These are phyloP conservation scores for Elmis aenea DNA, from an alignment of 2,888 invertebrate genomes.

Conservation along the genomic window DNA sequence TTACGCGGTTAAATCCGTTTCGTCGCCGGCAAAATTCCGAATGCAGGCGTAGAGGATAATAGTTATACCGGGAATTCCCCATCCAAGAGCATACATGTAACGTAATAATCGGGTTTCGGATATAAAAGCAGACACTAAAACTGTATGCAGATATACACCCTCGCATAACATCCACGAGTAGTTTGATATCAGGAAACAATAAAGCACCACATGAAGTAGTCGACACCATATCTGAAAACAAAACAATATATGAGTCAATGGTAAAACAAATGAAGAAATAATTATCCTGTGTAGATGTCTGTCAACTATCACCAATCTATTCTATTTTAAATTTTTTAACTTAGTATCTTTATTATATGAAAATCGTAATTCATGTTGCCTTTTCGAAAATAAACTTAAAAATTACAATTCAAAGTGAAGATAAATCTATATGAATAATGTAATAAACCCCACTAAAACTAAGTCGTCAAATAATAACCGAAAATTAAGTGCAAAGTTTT, in stretches of 20 bases:
- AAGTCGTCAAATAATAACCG: no score
- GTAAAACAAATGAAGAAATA: no score
- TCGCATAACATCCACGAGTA: conserved; percentile 98
- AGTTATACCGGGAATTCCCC: conserved; percentile 71
- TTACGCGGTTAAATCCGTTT: conserved; percentile 55
- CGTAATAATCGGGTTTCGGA: conserved; percentile 80
- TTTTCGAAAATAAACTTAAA: no score
- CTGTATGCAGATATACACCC: conserved; percentile 89
- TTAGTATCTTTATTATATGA: no score
- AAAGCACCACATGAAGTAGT: conserved; percentile 72
- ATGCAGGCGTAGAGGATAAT: conserved; percentile 62
- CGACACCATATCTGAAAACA: conserved; percentile 71
- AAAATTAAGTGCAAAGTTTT: no score
- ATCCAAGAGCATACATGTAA: conserved; percentile 78
- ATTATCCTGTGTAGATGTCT: no score
- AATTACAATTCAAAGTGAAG: no score
- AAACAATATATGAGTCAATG: conserved; percentile 8
- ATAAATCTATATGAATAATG: no score
- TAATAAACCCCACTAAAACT: no score
- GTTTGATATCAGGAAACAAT: conserved; percentile 86
- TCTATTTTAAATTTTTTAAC: no score
- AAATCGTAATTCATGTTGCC: no score
- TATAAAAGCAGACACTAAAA: conserved; percentile 86
- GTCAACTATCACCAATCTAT: no score
- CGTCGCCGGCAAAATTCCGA: conserved; percentile 53